Evolutionary conservation across 2,888 invertebrate genomes (phyloP).

Genomic region (Himalopsyche tibetana): DNA sequence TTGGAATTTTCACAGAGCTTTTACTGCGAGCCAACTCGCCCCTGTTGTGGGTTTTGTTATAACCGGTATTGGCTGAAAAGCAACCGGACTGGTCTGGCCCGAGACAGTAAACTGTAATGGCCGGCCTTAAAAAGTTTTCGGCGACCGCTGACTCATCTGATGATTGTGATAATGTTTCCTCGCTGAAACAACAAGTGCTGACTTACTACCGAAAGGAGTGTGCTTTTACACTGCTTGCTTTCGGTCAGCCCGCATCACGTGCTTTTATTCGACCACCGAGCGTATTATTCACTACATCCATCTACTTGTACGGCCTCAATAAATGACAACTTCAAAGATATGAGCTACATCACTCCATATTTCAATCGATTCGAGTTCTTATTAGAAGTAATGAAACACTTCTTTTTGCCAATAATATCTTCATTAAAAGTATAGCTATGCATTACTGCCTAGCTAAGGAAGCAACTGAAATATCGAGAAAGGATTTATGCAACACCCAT

Average conservation of each 20-base stretch:
- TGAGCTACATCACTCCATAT: background rate
- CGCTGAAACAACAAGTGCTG: background rate
- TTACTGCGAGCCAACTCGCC: background rate
- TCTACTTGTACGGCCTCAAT: background rate
- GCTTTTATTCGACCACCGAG: background rate
- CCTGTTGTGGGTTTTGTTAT: background rate
- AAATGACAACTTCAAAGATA: background rate
- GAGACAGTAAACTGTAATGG: background rate
- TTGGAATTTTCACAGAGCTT: slow-evolving; percentile 1
- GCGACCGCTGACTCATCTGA: slow-evolving; percentile 11
- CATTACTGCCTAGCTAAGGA: no score
- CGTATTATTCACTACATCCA: background rate
- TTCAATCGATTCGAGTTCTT: no score
- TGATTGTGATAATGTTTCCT: background rate
- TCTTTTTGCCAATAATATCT: no score
- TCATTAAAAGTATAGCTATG: no score
- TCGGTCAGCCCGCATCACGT: slow-evolving; percentile 2
- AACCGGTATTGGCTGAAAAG: slow-evolving; percentile 31
- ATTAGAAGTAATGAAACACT: no score
- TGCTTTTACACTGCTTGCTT: background rate
- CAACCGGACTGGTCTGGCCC: slow-evolving; percentile 5
- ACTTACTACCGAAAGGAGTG: background rate
- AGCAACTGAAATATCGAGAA: no score
- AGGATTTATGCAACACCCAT: no score
- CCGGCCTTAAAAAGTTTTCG: slow-evolving; percentile 21